phyloP scores from a whole-genome alignment of 2,113 vertebrate species.

The Ginglymostoma cirratum region DNA sequence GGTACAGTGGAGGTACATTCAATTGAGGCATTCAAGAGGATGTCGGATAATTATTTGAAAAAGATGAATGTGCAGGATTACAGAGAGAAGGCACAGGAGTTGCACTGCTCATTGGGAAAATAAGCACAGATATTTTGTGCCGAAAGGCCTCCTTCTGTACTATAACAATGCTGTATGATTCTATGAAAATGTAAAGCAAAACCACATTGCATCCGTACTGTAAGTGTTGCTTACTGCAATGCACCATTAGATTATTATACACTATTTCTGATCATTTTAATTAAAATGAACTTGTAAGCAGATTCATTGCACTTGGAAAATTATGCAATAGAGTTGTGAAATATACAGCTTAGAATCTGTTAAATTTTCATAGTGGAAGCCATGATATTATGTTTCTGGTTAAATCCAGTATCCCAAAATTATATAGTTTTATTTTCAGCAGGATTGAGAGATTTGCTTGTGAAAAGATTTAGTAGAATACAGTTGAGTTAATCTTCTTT shows the following conservation, averaged over 20 bases:
- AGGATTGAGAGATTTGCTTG: background rate
- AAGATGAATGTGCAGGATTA: no score
- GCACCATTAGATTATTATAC: background rate
- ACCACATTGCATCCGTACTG: background rate
- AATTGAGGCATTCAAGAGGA: no score
- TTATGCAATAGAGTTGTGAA: background rate
- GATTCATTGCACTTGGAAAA: background rate
- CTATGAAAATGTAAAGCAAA: background rate
- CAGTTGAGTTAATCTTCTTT: slow-evolving; percentile 22
- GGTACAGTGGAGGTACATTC: no score
- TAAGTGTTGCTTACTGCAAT: background rate
- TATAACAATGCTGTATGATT: no score
- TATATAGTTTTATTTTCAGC: background rate
- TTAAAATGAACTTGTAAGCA: background rate
- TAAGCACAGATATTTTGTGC: no score
- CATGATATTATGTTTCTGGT: background rate
- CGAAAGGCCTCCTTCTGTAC: no score
- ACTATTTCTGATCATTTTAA: background rate
- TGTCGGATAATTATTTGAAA: no score
- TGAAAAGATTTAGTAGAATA: background rate
- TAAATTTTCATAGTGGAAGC: background rate
- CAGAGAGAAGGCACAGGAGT: no score
- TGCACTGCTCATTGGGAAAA: no score
- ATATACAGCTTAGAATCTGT: background rate
- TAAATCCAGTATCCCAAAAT: background rate